Evolutionary conservation across 1,140 invertebrate species (phyloP), one percentile per base, ranked within the genome.

Genomic region (Drosophila navojoa): DNA sequence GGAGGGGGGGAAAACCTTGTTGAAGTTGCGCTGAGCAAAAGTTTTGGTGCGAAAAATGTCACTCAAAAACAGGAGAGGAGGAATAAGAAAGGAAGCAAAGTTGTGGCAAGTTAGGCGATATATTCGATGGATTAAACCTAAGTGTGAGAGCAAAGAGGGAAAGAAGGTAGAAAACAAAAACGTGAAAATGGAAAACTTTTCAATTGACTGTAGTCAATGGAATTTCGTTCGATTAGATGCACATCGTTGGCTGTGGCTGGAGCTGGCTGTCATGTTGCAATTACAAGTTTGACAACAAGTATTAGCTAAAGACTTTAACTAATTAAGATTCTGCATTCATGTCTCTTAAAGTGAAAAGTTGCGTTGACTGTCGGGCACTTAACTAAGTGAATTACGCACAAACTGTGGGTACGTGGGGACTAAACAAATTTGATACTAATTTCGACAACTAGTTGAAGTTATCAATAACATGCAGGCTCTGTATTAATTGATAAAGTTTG

Each of bases 31-130:
- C 7, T 47, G 54, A 40, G 19, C 38, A 70, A 61, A 82, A 79
- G 49, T 84, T 82, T 84, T 40, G 59, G 80, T 78, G 71, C 63
- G 72, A 69, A 82, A 79, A 79, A 57, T 82, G 80, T 79, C 80
- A 82, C 67, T 82, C 81, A 69, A 69, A 53, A 52, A 55, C 81
- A 81, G 64, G 9, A 63, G 55, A 54, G 32, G 27, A 77, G 7
- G 32, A 76, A 79, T 44, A 67, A 68, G 52, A 64, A 66, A 81
- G 69, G 47, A 67, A 64, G 52, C 60, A 66, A 81, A 71, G 38
- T 75, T 74, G 25, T 38, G 50, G 54, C 66, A 81, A 85, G 59
- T 69, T 49, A 72, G 54, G 54, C 71, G 60, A 67, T 52, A 47
- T 29, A 32, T 67, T 72, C 53, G 29, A n/a, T 47, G 47, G 71